These are phyloP conservation scores for Oppia nitens DNA, from an alignment of 1,140 invertebrate species.

Conservation along the genomic window DNA sequence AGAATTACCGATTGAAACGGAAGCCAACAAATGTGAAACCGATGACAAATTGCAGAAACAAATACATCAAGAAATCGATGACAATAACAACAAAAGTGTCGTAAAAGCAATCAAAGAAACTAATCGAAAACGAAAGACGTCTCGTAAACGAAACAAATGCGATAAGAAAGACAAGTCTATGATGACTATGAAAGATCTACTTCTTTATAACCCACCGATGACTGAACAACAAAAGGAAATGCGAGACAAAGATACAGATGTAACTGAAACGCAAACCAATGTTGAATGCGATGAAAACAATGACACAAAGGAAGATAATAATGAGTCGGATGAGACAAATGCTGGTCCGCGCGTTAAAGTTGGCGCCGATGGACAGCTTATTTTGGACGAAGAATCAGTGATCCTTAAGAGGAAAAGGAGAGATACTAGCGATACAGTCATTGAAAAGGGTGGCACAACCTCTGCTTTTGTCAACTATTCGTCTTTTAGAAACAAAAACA, in stretches of 20 bases:
- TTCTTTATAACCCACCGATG: slow-evolving; percentile 27
- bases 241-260: slow-evolving; percentile 19
- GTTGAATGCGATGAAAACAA: not conserved
- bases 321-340: slow-evolving; percentile 30
- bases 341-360: slow-evolving; percentile 72
- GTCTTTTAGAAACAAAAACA: not conserved
- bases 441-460: slow-evolving; percentile 29
- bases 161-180: slow-evolving; percentile 20
- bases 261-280: slow-evolving; percentile 1
- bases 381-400: slow-evolving; percentile 48
- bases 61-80: not conserved
- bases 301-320: not conserved
- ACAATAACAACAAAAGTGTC: not conserved
- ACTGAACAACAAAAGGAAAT: slow-evolving; percentile 18
- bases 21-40: not conserved
- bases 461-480: not conserved
- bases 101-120: not conserved
- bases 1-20: not conserved
- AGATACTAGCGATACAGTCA: slow-evolving; percentile 38
- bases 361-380: slow-evolving; percentile 63
- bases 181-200: slow-evolving; percentile 28
- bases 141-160: not conserved
- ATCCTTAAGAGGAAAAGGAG: slow-evolving; percentile 10
- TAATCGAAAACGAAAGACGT: not conserved
- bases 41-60: not conserved